phyloP scores from a whole-genome alignment of 2,113 vertebrate species.

The Eretmochelys imbricata region DNA sequence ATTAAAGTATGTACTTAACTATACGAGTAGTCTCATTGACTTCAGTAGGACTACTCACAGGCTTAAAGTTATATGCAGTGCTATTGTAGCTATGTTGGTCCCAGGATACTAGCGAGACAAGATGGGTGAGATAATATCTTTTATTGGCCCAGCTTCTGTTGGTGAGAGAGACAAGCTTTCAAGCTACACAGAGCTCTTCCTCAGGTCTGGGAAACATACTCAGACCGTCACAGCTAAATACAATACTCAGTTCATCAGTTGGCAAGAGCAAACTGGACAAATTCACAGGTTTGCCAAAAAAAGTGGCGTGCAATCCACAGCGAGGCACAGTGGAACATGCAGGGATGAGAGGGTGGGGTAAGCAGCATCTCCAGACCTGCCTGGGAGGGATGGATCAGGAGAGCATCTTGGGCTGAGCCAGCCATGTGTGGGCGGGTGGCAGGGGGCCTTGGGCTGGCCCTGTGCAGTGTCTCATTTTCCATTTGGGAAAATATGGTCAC shows the following conservation, averaged over 20 bases:
- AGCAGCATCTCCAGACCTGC: too few relatives aligned
- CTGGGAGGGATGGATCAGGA: too few relatives aligned
- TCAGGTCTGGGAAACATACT: not conserved
- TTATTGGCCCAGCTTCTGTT: not conserved
- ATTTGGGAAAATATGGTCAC: too few relatives aligned
- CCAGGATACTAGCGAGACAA: not conserved
- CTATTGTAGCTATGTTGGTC: not conserved
- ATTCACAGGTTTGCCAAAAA: too few relatives aligned
- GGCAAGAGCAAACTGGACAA: too few relatives aligned
- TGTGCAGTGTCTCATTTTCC: too few relatives aligned
- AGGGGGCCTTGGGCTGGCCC: too few relatives aligned
- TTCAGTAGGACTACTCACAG: not conserved
- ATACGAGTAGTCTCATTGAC: not conserved
- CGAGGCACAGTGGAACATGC: too few relatives aligned
- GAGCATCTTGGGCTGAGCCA: too few relatives aligned
- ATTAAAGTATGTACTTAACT: not conserved
- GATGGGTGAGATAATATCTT: not conserved
- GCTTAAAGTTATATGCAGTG: not conserved
- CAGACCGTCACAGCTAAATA: not conserved
- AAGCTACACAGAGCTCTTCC: not conserved
- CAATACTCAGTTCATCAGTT: not conserved
- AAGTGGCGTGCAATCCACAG: too few relatives aligned
- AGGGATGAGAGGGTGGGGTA: too few relatives aligned
- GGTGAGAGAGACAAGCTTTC: not conserved
- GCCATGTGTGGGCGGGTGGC: accelerated